phyloP scores from a whole-genome alignment of 2,113 vertebrate species.

The Crotalus viridis region DNA sequence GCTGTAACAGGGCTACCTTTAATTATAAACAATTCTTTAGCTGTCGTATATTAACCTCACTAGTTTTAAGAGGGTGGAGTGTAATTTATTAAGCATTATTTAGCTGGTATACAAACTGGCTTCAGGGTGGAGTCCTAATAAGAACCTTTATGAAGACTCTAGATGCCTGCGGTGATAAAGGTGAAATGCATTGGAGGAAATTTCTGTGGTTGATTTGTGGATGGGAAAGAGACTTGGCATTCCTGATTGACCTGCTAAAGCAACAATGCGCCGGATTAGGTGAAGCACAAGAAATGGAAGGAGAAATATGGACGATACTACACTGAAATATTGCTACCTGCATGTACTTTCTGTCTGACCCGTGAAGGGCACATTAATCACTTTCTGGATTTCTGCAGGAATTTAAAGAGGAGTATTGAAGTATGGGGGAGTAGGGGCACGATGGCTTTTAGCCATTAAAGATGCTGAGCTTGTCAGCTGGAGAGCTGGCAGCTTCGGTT shows the following conservation, averaged over 20 bases:
- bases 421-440: neutral
- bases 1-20: slow-evolving; percentile 65
- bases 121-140: slow-evolving; percentile 54
- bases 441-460: neutral
- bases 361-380: neutral
- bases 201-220: slow-evolving; percentile 48
- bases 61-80: slow-evolving; percentile 65
- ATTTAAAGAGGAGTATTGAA: neutral
- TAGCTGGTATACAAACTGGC: slow-evolving; percentile 58
- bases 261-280: slow-evolving; percentile 11
- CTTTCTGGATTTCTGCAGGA: neutral
- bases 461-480: neutral
- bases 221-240: slow-evolving; percentile 33
- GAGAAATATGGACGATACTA: slow-evolving; percentile 36
- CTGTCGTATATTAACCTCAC: slow-evolving; percentile 64
- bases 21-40: slow-evolving; percentile 72
- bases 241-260: slow-evolving; percentile 50
- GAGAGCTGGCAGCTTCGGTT: neutral
- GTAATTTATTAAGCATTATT: slow-evolving; percentile 70
- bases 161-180: slow-evolving; percentile 62
- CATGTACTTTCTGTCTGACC: neutral
- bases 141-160: slow-evolving; percentile 62
- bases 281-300: slow-evolving; percentile 22
- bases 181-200: slow-evolving; percentile 64
- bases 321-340: neutral